Percentiles rank a stretch among this genome's conserved stretches.
phyloP scores from a whole-genome alignment of 2,797 vertebrate genomes.

The Diplodus sargus region DNA sequence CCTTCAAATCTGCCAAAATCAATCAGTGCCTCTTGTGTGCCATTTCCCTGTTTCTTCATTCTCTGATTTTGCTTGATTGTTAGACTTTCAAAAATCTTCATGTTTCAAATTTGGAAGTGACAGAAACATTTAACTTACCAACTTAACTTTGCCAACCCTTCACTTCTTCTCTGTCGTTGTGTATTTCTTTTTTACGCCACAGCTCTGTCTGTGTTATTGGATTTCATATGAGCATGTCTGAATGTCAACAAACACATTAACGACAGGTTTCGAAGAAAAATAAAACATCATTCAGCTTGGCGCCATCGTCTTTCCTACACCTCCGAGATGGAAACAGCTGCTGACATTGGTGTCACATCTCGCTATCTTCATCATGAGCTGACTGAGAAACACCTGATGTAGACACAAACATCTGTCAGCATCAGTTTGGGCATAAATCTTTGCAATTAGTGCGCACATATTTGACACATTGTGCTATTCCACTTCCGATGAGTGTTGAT shows the following conservation, averaged over 20 bases:
- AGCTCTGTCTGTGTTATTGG: background rate
- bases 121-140: too few species aligned
- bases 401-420: slow-evolving; percentile 19
- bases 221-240: too few species aligned
- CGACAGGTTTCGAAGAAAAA: background rate
- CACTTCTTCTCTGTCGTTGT: background rate
- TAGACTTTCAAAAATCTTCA: background rate
- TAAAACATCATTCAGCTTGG: background rate
- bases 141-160: background rate
- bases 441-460: background rate
- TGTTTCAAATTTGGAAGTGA: background rate
- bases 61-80: background rate
- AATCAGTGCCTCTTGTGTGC: too few species aligned
- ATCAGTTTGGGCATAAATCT: slow-evolving; percentile 14
- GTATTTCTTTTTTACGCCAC: background rate
- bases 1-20: too few species aligned
- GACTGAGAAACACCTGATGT: background rate
- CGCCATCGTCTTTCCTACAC: fast-evolving
- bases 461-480: slow-evolving; percentile 4
- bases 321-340: background rate
- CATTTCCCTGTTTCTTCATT: too few species aligned
- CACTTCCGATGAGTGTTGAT: background rate
- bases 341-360: background rate
- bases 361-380: background rate
- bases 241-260: background rate